Base-by-base conservation (phyloP, 2,888 invertebrate genomes). In the Troides helena region DNA sequence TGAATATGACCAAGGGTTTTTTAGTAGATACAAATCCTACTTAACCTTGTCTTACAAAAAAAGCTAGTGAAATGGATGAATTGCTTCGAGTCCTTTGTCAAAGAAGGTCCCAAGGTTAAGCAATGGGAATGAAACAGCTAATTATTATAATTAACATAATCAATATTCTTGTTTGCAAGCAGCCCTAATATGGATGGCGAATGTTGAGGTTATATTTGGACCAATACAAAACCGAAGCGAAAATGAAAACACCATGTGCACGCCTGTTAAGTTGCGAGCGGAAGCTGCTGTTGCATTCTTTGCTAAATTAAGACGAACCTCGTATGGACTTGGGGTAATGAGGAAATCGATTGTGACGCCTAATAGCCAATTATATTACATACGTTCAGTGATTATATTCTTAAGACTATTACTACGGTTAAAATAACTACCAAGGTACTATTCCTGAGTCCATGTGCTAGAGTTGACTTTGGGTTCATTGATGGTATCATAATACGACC, bases 241-340 rank as follows among this genome's bases (percentile, higher is more conserved):
- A 69, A 69, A 65, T 57, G 65, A 69, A 69, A 69, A 60, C 69
- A 65, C 65, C 69, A 65, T 69, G 69, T 61, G 60, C 43, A 30
- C 3, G 30, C 30, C 5, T 12, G 23, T 7, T 25, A 57, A 56
- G 53, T 39, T 65, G 56, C 4, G 61, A 64, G 56, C 69, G 53
- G 64, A 61, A 60, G 56, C 25, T 50, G 18, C n/a, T 43, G 53
- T 25, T 30, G 59, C 69, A 69, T 69, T 69, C 69, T 57, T 56
- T 23, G 65, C 69, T 69, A 69, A 69, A 69, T 69, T 60, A 65
- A 69, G 69, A 67, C 56, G 61, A 53, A 69, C 64, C 60, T 50
- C 17, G 57, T 50, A 61, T 61, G 65, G 14, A 39, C 56, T 25
- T 60, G 12, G 61, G 61, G 64, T 25, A 61, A 69, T 69, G 21